phyloP scores from a whole-genome alignment of 2,888 invertebrate genomes.

The Dimorphilus gyrociliatus region DNA sequence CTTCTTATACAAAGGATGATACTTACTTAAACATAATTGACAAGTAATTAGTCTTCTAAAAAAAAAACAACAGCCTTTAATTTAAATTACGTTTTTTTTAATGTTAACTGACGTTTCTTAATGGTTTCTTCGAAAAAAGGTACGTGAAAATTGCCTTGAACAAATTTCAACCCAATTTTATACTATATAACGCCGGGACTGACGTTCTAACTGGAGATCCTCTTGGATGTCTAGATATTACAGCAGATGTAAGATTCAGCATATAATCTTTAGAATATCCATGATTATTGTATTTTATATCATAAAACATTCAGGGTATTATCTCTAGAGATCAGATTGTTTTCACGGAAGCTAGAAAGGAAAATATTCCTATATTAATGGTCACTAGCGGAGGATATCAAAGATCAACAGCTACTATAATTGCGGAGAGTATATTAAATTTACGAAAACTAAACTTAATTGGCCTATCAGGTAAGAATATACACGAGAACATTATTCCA shows the following conservation, averaged over 20 bases:
- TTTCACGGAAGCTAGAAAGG: conserved; percentile 49
- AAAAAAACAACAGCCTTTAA: too few species aligned
- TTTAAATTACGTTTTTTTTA: conserved; percentile 4
- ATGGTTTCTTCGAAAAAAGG: conserved; percentile 39
- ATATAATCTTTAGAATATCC: background rate
- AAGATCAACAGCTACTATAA: conserved; percentile 56
- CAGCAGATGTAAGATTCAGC: conserved; percentile 44
- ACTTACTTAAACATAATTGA: too few species aligned
- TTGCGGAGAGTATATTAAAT: conserved; percentile 68
- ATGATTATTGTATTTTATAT: background rate
- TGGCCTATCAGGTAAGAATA: conserved; percentile 17
- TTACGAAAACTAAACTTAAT: conserved; percentile 43
- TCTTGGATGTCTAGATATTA: conserved; percentile 54
- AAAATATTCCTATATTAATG: conserved; percentile 62
- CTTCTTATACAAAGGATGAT: too few species aligned
- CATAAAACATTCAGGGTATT: too few species aligned
- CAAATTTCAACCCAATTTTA: conserved; percentile 54
- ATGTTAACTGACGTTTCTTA: too few species aligned
- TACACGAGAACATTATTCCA: too few species aligned
- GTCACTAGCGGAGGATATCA: conserved; percentile 73
- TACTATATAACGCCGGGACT: conserved; percentile 86
- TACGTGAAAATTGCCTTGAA: conserved; percentile 50
- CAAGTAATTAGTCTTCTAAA: too few species aligned
- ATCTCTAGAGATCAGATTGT: conserved; percentile 66
- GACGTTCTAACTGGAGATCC: conserved; percentile 63